A percentile compares a stretch with the other conserved stretches of the same genome.
These are phyloP conservation scores for Holacanthus passer DNA, from an alignment of 2,113 vertebrate genomes.

Conservation along the genomic window DNA sequence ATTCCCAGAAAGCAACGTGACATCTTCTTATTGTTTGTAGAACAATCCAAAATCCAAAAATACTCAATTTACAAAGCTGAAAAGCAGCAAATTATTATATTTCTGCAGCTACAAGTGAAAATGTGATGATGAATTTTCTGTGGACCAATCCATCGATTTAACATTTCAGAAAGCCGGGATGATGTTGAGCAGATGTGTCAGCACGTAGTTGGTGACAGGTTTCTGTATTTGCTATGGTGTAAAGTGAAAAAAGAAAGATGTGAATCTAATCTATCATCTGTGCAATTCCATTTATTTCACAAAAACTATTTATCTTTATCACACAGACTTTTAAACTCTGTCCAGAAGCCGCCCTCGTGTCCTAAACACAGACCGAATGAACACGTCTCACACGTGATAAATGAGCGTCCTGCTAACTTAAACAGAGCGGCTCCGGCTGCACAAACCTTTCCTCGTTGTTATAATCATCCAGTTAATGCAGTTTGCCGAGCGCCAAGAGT, in stretches of 20 bases:
- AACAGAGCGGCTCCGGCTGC: slow-evolving; percentile 27
- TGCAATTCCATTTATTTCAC: neutral
- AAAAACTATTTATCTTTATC: neutral
- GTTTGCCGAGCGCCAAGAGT: slow-evolving; percentile 7
- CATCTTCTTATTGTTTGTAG: too few species aligned
- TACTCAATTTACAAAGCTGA: neutral
- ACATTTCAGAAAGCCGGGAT: too few species aligned
- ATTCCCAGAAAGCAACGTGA: too few species aligned
- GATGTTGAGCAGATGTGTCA: too few species aligned
- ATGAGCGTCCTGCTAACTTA: neutral
- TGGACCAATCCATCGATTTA: too few species aligned
- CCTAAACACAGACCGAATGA: neutral
- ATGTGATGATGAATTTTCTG: too few species aligned
- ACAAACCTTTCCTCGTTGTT: slow-evolving; percentile 1
- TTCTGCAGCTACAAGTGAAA: too few species aligned
- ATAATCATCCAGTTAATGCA: slow-evolving; percentile 7
- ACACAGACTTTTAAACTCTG: neutral
- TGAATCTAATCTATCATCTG: too few species aligned
- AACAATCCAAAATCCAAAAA: too few species aligned
- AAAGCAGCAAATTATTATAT: neutral
- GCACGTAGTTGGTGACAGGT: too few species aligned
- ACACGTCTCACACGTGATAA: neutral
- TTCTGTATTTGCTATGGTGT: too few species aligned
- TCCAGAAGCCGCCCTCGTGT: neutral
- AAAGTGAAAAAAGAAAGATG: too few species aligned